Percentiles rank a stretch among this genome's conserved stretches.
Conservation (phyloP, 2,113 vertebrate genomes). For the Poecilia latipinna region DNA sequence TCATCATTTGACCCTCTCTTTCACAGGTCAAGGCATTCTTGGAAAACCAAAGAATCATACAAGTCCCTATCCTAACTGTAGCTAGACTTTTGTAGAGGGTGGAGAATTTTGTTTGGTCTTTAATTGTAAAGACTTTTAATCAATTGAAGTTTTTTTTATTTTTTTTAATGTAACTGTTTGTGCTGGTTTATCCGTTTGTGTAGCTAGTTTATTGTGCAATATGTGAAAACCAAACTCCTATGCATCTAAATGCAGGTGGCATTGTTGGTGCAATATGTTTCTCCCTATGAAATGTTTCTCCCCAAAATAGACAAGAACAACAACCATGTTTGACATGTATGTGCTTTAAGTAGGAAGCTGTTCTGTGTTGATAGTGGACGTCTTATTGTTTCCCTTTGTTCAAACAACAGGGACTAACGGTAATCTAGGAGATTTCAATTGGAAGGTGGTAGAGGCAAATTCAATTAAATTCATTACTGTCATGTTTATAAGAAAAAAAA, state of each 20-base stretch:
- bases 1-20: not conserved
- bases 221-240: not conserved
- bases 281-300: not conserved
- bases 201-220: too few relatives aligned
- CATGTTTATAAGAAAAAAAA: not conserved
- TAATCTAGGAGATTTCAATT: not conserved
- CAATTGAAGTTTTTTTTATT: not conserved
- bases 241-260: not conserved
- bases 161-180: not conserved
- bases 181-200: not conserved
- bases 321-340: constrained; percentile 6
- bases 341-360: not conserved
- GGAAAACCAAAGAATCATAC: not conserved
- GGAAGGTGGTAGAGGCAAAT: not conserved
- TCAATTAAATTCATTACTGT: not conserved
- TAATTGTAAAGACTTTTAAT: too few relatives aligned
- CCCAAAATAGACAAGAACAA: not conserved
- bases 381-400: constrained; percentile 2
- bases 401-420: not conserved
- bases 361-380: not conserved
- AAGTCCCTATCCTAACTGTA: not conserved
- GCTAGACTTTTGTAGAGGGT: not conserved
- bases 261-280: not conserved
- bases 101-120: not conserved
- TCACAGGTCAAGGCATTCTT: not conserved